A percentile compares a stretch with the other conserved stretches of the same genome.
phyloP scores from a whole-genome alignment of 2,888 invertebrate species.

The Dascillus cervinus region DNA sequence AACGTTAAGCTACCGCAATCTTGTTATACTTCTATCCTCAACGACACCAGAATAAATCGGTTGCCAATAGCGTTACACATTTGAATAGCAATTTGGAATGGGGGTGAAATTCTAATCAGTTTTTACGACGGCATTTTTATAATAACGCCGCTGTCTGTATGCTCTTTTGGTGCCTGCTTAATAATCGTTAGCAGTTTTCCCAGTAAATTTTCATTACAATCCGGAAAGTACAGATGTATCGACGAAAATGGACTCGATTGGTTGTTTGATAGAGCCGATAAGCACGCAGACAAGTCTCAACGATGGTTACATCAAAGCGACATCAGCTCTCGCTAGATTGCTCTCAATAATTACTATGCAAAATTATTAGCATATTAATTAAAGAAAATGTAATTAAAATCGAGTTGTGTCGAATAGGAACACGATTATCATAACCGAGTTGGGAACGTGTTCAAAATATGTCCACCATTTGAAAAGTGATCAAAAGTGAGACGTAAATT shows the following conservation, averaged over 20 bases:
- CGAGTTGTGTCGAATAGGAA: slow-evolving; percentile 43
- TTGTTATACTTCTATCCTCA: slow-evolving; percentile 34
- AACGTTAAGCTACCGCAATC: slow-evolving; percentile 36
- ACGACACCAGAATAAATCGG: slow-evolving; percentile 42
- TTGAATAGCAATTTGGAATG: slow-evolving; percentile 44
- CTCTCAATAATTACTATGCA: slow-evolving; percentile 48
- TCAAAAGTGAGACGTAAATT: slow-evolving; percentile 39
- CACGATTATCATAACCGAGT: slow-evolving; percentile 40
- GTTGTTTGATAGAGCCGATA: slow-evolving; percentile 2
- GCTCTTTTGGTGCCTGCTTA: slow-evolving; percentile 24
- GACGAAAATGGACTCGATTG: neutral
- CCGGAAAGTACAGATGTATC: neutral
- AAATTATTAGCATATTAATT: slow-evolving; percentile 49
- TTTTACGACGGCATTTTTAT: slow-evolving; percentile 41
- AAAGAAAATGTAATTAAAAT: slow-evolving; percentile 49
- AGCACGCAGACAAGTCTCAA: slow-evolving; percentile 16
- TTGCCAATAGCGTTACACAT: slow-evolving; percentile 43
- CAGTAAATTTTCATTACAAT: neutral
- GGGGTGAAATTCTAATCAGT: slow-evolving; percentile 43
- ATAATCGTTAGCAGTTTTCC: no score
- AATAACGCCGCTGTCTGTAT: slow-evolving; percentile 36
- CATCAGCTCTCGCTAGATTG: slow-evolving; percentile 43
- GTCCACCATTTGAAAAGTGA: slow-evolving; percentile 36
- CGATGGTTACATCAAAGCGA: slow-evolving; percentile 42
- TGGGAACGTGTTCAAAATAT: slow-evolving; percentile 27